phyloP scores from a whole-genome alignment of 2,113 vertebrate species.

The Pontoporia blainvillei region DNA sequence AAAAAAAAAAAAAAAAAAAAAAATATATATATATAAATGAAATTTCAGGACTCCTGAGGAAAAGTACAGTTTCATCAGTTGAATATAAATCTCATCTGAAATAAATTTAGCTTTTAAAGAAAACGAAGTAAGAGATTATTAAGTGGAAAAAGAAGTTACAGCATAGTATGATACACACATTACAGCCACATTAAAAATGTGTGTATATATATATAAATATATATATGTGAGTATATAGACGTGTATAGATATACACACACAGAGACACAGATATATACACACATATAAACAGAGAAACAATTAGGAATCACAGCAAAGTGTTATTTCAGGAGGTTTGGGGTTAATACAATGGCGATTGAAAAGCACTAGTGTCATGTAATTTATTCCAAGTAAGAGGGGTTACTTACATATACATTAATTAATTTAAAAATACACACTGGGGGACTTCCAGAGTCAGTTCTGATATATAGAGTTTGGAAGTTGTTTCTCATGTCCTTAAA shows the following conservation, averaged over 20 bases:
- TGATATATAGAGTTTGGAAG: not conserved
- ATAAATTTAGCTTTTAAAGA: slow-evolving; percentile 8
- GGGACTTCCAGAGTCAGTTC: not conserved
- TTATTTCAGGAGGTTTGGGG: not conserved
- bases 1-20: too few relatives aligned
- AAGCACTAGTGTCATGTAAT: not conserved
- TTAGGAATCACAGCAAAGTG: not conserved
- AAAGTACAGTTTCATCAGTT: not conserved
- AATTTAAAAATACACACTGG: not conserved
- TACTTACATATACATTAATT: not conserved
- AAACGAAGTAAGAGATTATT: not conserved
- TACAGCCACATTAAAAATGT: not conserved
- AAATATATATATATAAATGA: not conserved
- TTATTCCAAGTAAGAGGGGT: not conserved
- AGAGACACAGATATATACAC: not conserved
- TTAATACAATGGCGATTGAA: not conserved
- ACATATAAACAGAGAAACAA: not conserved
- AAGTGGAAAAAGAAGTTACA: not conserved
- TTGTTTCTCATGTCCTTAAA: not conserved
- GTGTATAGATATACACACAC: not conserved
- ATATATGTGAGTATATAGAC: not conserved
- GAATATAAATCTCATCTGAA: not conserved
- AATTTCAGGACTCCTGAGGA: not conserved
- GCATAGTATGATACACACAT: not conserved
- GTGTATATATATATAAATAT: not conserved